These are phyloP conservation scores for Philypnodon macrostomus DNA, from an alignment of 2,797 vertebrate genomes.

Conservation along the genomic window DNA sequence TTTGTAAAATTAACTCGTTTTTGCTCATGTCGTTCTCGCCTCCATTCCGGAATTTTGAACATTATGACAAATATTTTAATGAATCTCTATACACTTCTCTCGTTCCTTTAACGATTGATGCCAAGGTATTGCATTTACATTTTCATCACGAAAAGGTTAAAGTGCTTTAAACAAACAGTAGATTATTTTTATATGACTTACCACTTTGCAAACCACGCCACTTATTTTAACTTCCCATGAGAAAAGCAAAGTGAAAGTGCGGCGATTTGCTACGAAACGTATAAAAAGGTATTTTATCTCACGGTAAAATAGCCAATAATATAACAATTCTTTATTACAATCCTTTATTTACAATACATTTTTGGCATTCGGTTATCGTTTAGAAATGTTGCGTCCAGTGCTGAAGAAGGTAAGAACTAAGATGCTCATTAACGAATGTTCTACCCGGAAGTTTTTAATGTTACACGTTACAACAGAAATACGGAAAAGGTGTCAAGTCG, in stretches of 20 bases:
- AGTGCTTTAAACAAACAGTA: conserved; percentile 9
- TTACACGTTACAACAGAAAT: conserved; percentile 53
- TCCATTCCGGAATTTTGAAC: too few relatives aligned
- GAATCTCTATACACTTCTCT: not conserved
- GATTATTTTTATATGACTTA: conserved; percentile 24
- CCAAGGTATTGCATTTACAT: conserved; percentile 53
- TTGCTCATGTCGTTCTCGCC: too few relatives aligned
- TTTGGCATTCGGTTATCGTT: too few relatives aligned
- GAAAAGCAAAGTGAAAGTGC: conserved; percentile 80
- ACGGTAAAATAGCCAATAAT: not conserved
- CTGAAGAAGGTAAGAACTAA: conserved; percentile 12
- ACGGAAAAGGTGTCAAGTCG: conserved; percentile 59
- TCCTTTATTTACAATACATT: too few relatives aligned
- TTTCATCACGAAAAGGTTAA: conserved; percentile 52
- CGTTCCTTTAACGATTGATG: conserved; percentile 13
- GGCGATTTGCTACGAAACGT: conserved; percentile 31
- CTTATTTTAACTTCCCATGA: conserved; percentile 62
- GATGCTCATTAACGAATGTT: conserved; percentile 33
- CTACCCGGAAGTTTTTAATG: conserved; percentile 46
- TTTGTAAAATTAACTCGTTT: too few relatives aligned
- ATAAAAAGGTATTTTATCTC: too few relatives aligned
- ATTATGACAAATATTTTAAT: too few relatives aligned
- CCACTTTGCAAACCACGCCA: conserved; percentile 37
- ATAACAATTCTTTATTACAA: too few relatives aligned
- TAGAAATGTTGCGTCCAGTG: too few relatives aligned